These are phyloP conservation scores for Herpetotheres cachinnans DNA, from an alignment of 2,113 vertebrate genomes.

Conservation along the genomic window DNA sequence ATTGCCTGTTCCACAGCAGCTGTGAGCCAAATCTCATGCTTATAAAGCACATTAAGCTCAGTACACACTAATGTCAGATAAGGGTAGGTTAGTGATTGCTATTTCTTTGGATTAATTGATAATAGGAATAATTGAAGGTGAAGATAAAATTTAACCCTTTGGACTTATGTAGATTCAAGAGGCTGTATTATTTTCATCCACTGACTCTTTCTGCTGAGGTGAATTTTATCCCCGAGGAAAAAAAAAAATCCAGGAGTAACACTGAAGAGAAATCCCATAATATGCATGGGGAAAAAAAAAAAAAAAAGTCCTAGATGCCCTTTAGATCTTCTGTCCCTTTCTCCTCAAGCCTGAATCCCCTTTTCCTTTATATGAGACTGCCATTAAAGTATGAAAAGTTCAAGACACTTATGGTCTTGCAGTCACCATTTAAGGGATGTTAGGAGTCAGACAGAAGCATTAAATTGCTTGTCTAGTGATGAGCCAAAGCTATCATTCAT, in stretches of 20 bases:
- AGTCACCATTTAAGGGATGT: neutral
- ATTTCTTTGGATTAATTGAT: constrained; percentile 21
- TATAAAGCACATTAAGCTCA: neutral
- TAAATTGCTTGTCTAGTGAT: neutral
- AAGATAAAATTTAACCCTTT: neutral
- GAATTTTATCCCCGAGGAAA: neutral
- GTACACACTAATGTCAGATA: neutral
- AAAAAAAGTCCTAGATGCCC: no score
- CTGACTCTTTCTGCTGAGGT: neutral
- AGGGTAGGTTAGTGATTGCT: neutral
- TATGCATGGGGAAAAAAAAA: neutral
- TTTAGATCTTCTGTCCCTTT: neutral
- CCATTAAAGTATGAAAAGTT: neutral
- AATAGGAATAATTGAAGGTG: neutral
- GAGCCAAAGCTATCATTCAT: neutral
- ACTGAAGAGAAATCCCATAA: neutral
- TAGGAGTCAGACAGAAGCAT: neutral
- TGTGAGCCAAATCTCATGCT: neutral
- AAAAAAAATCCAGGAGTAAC: neutral
- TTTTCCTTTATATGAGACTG: neutral
- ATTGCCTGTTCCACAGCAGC: neutral
- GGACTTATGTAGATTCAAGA: neutral
- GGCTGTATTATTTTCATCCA: neutral
- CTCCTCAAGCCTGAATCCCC: neutral
- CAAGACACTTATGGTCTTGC: neutral